Evolutionary conservation across 2,797 vertebrate genomes (phyloP).

Genomic region (Lerista edwardsae): DNA sequence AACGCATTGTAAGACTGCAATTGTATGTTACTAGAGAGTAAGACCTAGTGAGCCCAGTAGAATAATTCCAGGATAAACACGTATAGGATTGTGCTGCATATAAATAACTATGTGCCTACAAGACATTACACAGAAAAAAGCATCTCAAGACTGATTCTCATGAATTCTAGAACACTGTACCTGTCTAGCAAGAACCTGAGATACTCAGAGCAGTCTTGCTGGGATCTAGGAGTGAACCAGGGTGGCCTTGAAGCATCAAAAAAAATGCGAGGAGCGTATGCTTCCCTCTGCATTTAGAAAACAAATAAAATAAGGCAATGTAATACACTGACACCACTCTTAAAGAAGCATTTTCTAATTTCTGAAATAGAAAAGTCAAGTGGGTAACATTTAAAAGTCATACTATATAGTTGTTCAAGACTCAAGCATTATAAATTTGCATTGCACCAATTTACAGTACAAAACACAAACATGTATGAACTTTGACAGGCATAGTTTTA

Average conservation of each 20-base stretch:
- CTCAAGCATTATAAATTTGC: not conserved
- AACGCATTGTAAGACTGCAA: no score
- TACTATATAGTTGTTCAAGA: fast-evolving
- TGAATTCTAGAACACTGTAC: constrained; percentile 71
- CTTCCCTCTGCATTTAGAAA: constrained; percentile 85
- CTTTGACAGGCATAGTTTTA: not conserved
- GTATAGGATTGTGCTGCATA: no score
- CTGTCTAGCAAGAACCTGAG: constrained; percentile 96
- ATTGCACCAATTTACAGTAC: not conserved
- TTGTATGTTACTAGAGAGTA: no score
- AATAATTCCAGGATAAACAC: no score
- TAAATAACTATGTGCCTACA: not conserved
- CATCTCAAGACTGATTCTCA: no score
- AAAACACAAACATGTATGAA: not conserved
- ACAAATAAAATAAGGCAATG: constrained; percentile 49
- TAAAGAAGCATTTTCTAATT: not conserved
- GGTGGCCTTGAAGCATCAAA: constrained; percentile 95
- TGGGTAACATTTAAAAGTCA: not conserved
- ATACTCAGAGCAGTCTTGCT: constrained; percentile 98
- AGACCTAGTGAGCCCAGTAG: no score
- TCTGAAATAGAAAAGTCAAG: not conserved
- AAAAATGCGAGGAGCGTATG: constrained; percentile 93
- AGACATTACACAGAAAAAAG: not conserved
- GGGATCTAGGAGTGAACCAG: constrained; percentile 94
- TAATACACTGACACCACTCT: not conserved